Evolutionary conservation across 2,888 invertebrate genomes (phyloP).

Genomic region (Drosophila percnosoma): DNA sequence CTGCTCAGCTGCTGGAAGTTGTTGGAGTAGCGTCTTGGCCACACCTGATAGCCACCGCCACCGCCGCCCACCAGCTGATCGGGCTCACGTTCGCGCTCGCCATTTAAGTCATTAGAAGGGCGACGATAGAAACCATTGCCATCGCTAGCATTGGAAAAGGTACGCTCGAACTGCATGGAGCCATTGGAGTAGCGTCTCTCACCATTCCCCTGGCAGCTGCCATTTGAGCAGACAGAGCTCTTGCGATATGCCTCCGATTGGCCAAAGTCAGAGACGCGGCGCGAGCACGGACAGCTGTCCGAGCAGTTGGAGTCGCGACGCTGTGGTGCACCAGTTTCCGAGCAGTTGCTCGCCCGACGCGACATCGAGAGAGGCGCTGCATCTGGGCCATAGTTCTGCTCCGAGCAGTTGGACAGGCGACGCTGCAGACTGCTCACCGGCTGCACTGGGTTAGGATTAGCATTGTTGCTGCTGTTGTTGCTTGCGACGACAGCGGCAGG

Average conservation of each 20-base stretch:
- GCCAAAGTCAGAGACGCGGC: constrained; percentile 83
- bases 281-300: constrained; percentile 83
- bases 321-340: constrained; percentile 78
- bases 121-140: constrained; percentile 80
- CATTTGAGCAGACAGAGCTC: constrained; percentile 84
- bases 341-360: constrained; percentile 84
- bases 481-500: constrained; percentile 47
- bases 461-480: constrained; percentile 36
- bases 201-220: constrained; percentile 78
- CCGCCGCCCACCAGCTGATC: constrained; percentile 81
- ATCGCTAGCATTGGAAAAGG: constrained; percentile 82
- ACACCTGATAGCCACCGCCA: constrained; percentile 82
- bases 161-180: constrained; percentile 83
- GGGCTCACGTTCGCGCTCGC: constrained; percentile 77
- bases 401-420: constrained; percentile 84
- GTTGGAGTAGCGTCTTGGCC: constrained; percentile 83
- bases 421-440: constrained; percentile 67
- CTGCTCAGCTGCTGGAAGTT: constrained; percentile 82
- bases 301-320: constrained; percentile 84
- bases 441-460: constrained; percentile 26
- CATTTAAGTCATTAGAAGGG: constrained; percentile 82
- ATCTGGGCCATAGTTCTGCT: constrained; percentile 79
- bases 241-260: constrained; percentile 82
- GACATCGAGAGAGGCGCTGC: constrained; percentile 58
- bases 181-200: constrained; percentile 86